Evolutionary conservation across 1,140 invertebrate genomes (phyloP).

Genomic region (Euwallacea similis): DNA sequence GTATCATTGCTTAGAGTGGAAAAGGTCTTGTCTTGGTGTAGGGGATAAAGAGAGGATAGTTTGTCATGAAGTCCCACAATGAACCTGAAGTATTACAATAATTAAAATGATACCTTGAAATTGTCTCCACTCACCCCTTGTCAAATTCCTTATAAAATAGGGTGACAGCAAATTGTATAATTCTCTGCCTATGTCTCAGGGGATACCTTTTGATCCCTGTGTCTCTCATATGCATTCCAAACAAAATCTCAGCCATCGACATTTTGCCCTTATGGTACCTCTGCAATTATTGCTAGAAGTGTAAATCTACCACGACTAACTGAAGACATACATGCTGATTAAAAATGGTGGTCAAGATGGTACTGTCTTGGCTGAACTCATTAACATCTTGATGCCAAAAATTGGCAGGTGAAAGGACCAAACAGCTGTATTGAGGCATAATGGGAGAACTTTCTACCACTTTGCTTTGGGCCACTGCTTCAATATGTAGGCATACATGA

Average conservation of each 20-base stretch:
- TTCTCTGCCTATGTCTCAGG: constrained; percentile 74
- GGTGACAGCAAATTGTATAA: constrained; percentile 89
- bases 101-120: neutral
- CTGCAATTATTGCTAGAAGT: constrained; percentile 50
- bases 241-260: constrained; percentile 85
- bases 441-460: constrained; percentile 60
- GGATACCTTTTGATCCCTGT: constrained; percentile 88
- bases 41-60: constrained; percentile 70
- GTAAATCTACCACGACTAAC: neutral
- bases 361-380: constrained; percentile 73
- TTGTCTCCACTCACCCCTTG: constrained; percentile 60
- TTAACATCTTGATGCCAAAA: constrained; percentile 85
- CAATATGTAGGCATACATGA: constrained; percentile 86
- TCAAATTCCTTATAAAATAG: constrained; percentile 82
- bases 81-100: constrained; percentile 63
- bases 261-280: constrained; percentile 76
- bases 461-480: constrained; percentile 68
- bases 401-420: constrained; percentile 91
- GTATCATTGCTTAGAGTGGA: constrained; percentile 56
- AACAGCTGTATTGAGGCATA: constrained; percentile 88
- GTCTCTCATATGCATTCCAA: constrained; percentile 87
- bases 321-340: constrained; percentile 70
- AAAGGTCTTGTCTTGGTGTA: constrained; percentile 59
- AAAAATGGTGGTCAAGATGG: constrained; percentile 78
- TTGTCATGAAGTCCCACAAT: constrained; percentile 72